These are phyloP conservation scores for Sabatieria punctata DNA, from an alignment of 2,888 invertebrate species.

Conservation along the genomic window DNA sequence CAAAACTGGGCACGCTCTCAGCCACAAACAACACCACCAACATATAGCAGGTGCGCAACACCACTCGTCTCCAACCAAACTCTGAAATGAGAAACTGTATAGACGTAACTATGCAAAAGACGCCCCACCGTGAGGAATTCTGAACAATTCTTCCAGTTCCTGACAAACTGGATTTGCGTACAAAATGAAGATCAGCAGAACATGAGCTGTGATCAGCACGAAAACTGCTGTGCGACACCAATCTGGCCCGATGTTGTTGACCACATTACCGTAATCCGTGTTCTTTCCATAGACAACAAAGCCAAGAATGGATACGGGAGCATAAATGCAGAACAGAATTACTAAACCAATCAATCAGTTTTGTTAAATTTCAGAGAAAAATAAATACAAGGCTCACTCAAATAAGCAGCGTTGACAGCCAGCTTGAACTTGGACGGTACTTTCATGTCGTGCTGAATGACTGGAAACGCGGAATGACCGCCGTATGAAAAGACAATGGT, in stretches of 20 bases:
- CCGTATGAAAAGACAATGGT: slow-evolving; percentile 46
- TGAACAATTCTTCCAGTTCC: slow-evolving; percentile 58
- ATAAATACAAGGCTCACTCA: slow-evolving; percentile 11
- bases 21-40: too few species aligned
- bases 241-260: slow-evolving; percentile 47
- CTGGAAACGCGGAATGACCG: slow-evolving; percentile 56
- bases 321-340: slow-evolving; percentile 45
- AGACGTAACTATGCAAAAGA: too few species aligned
- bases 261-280: slow-evolving; percentile 53
- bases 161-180: slow-evolving; percentile 55
- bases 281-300: slow-evolving; percentile 50
- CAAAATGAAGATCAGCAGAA: slow-evolving; percentile 50
- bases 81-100: too few species aligned
- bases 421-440: slow-evolving; percentile 52
- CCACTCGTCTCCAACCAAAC: too few species aligned
- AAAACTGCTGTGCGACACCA: slow-evolving; percentile 44
- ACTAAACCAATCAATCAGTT: too few species aligned
- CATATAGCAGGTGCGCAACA: too few species aligned
- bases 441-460: slow-evolving; percentile 78
- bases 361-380: too few species aligned
- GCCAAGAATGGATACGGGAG: slow-evolving; percentile 50
- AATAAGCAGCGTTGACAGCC: slow-evolving; percentile 42
- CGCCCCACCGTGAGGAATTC: slow-evolving; percentile 51
- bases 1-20: too few species aligned
- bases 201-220: slow-evolving; percentile 47